phyloP scores from a whole-genome alignment of 2,113 vertebrate species.

The Myrmecophaga tridactyla region DNA sequence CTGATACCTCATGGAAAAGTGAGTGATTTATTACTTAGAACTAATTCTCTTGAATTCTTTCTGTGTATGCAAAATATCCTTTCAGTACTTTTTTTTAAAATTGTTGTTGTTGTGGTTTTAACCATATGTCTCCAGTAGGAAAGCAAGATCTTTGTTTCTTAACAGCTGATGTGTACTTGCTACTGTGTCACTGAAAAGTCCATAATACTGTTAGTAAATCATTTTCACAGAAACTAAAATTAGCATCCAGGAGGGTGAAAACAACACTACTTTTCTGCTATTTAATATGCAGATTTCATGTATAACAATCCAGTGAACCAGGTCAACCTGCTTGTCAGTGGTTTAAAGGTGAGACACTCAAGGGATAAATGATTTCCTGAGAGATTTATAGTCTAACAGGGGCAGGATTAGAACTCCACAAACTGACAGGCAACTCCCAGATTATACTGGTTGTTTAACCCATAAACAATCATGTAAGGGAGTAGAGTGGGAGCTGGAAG shows the following conservation, averaged over 20 bases:
- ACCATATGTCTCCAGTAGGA: conserved; percentile 76
- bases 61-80: conserved; percentile 66
- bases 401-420: not conserved
- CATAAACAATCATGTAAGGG: not conserved
- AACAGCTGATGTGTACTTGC: conserved; percentile 77
- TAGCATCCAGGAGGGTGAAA: conserved; percentile 24
- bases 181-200: conserved; percentile 57
- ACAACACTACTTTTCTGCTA: not conserved
- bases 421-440: not conserved
- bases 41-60: conserved; percentile 57
- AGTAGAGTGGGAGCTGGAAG: not conserved
- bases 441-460: not conserved
- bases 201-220: conserved; percentile 47
- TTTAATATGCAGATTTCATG: not conserved
- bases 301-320: not conserved
- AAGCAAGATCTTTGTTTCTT: conserved; percentile 81
- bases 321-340: not conserved
- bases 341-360: conserved; percentile 9
- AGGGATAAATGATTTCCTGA: too few species aligned
- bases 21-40: conserved; percentile 64
- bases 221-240: conserved; percentile 59
- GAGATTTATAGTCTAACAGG: not conserved
- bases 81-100: conserved; percentile 52
- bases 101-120: conserved; percentile 66
- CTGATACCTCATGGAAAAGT: conserved; percentile 57